Conservation (phyloP, 2,113 vertebrate genomes). For the Mugil cephalus region DNA sequence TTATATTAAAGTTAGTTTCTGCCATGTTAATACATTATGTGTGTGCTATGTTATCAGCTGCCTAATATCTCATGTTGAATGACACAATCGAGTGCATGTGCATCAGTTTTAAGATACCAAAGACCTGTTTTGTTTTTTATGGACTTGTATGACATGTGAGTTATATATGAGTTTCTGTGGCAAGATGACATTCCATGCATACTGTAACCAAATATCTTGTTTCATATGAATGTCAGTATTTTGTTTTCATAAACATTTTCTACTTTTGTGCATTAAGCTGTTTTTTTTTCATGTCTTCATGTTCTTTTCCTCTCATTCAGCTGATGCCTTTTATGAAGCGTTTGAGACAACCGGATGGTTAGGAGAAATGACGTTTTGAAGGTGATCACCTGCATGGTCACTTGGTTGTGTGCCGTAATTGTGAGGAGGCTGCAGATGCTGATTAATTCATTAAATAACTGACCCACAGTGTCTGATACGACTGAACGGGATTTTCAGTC, state of each 20-base stretch:
- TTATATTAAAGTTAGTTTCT: constrained; percentile 49
- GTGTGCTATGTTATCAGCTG: constrained; percentile 25
- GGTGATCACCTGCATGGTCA: constrained; percentile 88
- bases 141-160: constrained; percentile 15
- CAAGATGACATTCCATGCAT: background rate
- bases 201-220: background rate
- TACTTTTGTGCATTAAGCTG: constrained; percentile 28
- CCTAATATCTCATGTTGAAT: constrained; percentile 23
- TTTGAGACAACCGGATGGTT: constrained; percentile 89
- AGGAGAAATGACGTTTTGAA: constrained; percentile 87
- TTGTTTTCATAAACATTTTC: constrained; percentile 56
- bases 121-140: constrained; percentile 12
- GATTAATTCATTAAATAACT: constrained; percentile 22
- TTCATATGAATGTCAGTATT: constrained; percentile 56
- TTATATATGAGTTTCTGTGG: constrained; percentile 20
- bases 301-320: constrained; percentile 74
- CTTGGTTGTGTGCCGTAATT: constrained; percentile 21
- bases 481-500: constrained; percentile 6
- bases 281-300: constrained; percentile 22
- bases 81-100: constrained; percentile 18
- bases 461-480: constrained; percentile 5
- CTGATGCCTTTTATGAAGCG: constrained; percentile 86
- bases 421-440: constrained; percentile 42
- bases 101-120: constrained; percentile 56
- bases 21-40: constrained; percentile 14